Evolutionary conservation across 2,797 vertebrate genomes (phyloP).

Genomic region (Margarornis squamiger): DNA sequence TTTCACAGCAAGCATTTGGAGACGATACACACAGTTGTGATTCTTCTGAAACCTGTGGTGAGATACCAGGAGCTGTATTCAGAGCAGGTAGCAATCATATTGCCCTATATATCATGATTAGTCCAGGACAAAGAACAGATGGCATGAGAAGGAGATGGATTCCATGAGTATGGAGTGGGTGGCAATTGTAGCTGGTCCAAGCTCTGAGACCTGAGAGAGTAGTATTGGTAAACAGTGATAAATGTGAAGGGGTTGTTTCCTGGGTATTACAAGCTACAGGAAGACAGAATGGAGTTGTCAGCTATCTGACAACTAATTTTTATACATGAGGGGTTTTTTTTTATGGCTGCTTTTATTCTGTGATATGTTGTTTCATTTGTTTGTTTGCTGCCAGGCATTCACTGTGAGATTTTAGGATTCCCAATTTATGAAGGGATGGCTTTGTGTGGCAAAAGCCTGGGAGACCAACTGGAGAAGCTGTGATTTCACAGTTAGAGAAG

Average conservation of each 20-base stretch:
- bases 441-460: not conserved
- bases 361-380: conserved; percentile 40
- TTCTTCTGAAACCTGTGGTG: conserved; percentile 29
- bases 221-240: conserved; percentile 45
- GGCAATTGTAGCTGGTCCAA: conserved; percentile 58
- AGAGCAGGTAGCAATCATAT: conserved; percentile 55
- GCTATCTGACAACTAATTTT: conserved; percentile 49
- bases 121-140: conserved; percentile 74
- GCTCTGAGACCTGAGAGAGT: conserved; percentile 32
- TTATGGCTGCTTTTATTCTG: conserved; percentile 40
- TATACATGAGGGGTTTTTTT: not conserved
- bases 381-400: conserved; percentile 40
- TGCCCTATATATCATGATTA: conserved; percentile 73
- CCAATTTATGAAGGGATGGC: not conserved
- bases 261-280: conserved; percentile 11
- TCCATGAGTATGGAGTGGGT: conserved; percentile 69
- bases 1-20: not conserved
- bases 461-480: not conserved
- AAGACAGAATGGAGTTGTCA: conserved; percentile 53
- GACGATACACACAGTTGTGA: not conserved
- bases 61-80: conserved; percentile 40
- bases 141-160: conserved; percentile 60
- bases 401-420: conserved; percentile 6
- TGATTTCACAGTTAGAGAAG: not conserved
- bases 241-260: conserved; percentile 49